Base-by-base conservation (phyloP, 2,113 vertebrate species). In the Procapra przewalskii region DNA sequence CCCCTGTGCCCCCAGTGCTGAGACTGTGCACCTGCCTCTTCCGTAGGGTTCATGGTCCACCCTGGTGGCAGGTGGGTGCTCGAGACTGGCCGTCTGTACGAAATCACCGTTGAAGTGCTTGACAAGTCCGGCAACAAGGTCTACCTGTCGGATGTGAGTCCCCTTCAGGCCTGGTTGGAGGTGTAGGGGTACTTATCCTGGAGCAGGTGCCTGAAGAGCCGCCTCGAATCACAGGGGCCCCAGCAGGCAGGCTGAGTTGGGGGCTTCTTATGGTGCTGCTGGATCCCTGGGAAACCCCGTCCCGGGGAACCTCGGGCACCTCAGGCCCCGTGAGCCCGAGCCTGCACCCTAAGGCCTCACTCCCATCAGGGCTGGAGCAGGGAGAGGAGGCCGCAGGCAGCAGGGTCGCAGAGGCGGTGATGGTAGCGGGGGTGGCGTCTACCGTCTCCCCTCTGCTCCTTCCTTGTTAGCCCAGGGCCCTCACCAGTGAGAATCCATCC, bases 21-120 rank as follows among this genome's bases (percentile, higher is more conserved):
- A 97, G 81, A 4, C 31, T 48, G 82, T 17, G 6, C 19, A 6
- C 67, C 88, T 98, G 31, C 96, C 19, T 98, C 82, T 98, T 90
- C 59, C 95, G 40, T 91, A 99, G 99, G 99, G 60, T 99, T 99
- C 98, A 99, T 99, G 60, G 98, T 99, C 96, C 97, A 99, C 67
- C 99, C 99, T 52, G 99, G 99, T 88, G 99, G 99, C 96, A 99
- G 99, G 97, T 99, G 99, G 99, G 99, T 99, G 90, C 99, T 99
- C 0, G 99, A 99, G 99, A 99, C 99, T 0, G 99, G 99, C 95
- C 99, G 99, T 97, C 95, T 98, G 4, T 99, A 99, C 79, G 99
- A 99, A 95, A 98, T 99, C 85, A 98, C 98, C 10, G 97, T 99
- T 6, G 99, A 99, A 96, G 99, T 99, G 12, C 99, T 99, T 96